Conservation (phyloP, 2,888 invertebrate species). For the Callosobruchus maculatus region DNA sequence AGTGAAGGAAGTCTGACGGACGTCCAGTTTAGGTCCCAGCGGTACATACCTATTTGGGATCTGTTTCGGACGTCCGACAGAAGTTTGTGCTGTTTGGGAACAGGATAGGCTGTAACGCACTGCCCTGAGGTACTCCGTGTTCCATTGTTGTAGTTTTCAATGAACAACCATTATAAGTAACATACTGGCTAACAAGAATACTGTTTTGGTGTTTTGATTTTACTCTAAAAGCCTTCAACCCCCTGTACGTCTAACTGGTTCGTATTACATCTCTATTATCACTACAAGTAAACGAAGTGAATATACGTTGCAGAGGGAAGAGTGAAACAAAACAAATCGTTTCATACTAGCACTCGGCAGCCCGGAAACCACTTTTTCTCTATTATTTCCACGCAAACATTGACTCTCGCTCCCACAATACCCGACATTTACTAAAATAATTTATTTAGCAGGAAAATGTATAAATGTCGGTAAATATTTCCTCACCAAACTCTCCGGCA, state of each 20-base stretch:
- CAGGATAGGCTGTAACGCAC: no score
- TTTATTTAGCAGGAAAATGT: slow-evolving; percentile 53
- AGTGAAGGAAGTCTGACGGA: no score
- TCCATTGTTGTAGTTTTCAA: no score
- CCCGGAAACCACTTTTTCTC: slow-evolving; percentile 6
- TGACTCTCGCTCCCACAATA: slow-evolving; percentile 48
- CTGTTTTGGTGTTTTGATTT: no score
- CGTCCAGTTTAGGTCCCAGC: no score
- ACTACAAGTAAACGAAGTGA: background rate
- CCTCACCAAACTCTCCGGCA: slow-evolving; percentile 49
- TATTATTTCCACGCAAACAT: slow-evolving; percentile 35
- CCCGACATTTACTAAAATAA: slow-evolving; percentile 51
- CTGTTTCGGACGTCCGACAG: no score
- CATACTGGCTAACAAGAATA: no score
- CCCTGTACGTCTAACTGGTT: background rate
- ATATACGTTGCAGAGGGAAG: background rate
- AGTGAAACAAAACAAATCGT: background rate
- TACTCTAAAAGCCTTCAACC: no score
- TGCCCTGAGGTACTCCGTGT: no score
- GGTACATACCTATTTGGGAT: no score
- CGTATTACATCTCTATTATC: background rate
- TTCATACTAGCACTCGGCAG: background rate
- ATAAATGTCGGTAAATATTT: slow-evolving; percentile 53
- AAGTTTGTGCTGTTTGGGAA: no score
- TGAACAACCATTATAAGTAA: no score